Evolutionary conservation across 2,797 vertebrate species (phyloP).

Genomic region (Schizopygopsis malacanthus): DNA sequence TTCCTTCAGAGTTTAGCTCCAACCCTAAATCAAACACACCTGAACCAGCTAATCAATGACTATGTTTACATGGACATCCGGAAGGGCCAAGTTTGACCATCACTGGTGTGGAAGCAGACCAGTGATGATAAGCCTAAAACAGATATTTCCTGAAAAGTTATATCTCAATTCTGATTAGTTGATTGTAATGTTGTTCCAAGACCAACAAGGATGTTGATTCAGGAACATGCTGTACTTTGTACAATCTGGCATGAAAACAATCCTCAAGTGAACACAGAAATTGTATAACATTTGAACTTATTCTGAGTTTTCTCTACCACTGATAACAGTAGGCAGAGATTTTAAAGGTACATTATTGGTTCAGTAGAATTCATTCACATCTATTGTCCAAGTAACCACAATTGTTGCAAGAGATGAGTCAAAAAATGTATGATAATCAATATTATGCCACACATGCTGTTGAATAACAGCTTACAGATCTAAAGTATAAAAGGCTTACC

Average conservation of each 20-base stretch:
- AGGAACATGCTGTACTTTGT: no score
- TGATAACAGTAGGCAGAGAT: neutral
- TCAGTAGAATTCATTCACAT: neutral
- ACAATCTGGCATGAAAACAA: neutral
- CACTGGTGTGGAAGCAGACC: no score
- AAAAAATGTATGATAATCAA: neutral
- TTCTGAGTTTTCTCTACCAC: neutral
- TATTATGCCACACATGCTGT: neutral
- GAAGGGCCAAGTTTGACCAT: no score
- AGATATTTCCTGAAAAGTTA: no score
- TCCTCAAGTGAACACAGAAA: neutral
- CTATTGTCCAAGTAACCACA: neutral
- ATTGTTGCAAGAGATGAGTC: neutral
- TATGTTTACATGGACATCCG: no score
- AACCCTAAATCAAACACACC: no score
- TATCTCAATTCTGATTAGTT: no score
- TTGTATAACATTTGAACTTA: neutral
- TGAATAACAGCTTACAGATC: neutral
- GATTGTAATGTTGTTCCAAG: no score
- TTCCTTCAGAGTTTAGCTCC: no score
- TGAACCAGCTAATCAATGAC: no score
- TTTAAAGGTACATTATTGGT: neutral
- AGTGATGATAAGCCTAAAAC: no score
- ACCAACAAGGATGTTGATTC: no score
- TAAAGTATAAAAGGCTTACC: conserved; percentile 22